Percentiles rank a stretch among this genome's conserved stretches.
Evolutionary conservation across 2,113 vertebrate species (phyloP).

Genomic region (Hemicordylus capensis): DNA sequence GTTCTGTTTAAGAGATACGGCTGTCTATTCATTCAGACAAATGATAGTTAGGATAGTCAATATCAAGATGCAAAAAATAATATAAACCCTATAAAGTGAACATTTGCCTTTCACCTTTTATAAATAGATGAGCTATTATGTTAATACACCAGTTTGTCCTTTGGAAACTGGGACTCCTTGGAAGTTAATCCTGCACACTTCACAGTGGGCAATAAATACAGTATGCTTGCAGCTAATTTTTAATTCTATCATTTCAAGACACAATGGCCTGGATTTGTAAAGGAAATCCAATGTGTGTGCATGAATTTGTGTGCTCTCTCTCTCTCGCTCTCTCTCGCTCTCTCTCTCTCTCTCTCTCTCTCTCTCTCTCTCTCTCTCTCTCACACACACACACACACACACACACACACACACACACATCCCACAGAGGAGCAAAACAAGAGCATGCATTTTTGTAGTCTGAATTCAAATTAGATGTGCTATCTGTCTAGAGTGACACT

Average conservation of each 20-base stretch:
- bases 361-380: too few species aligned
- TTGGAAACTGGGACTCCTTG: slow-evolving; percentile 3
- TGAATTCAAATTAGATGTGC: background rate
- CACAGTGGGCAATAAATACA: slow-evolving; percentile 6
- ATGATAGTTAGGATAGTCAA: background rate
- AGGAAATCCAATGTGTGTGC: background rate
- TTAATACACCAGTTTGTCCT: background rate
- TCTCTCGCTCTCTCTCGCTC: too few species aligned
- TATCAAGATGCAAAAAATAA: background rate
- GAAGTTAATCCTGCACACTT: background rate
- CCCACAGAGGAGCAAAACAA: background rate
- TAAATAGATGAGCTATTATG: background rate
- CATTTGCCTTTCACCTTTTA: background rate
- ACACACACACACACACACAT: too few species aligned
- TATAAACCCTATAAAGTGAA: background rate
- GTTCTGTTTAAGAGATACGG: background rate
- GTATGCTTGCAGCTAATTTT: background rate
- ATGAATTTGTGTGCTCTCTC: too few species aligned
- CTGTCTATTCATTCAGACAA: background rate
- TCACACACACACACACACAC: too few species aligned
- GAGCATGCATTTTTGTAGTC: background rate
- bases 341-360: too few species aligned
- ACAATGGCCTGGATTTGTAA: background rate
- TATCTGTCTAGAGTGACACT: background rate
- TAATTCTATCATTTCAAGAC: background rate